A percentile compares a stretch with the other conserved stretches of the same genome.
phyloP scores from a whole-genome alignment of 2,113 vertebrate genomes.

The Greenwoodochromis staneri region DNA sequence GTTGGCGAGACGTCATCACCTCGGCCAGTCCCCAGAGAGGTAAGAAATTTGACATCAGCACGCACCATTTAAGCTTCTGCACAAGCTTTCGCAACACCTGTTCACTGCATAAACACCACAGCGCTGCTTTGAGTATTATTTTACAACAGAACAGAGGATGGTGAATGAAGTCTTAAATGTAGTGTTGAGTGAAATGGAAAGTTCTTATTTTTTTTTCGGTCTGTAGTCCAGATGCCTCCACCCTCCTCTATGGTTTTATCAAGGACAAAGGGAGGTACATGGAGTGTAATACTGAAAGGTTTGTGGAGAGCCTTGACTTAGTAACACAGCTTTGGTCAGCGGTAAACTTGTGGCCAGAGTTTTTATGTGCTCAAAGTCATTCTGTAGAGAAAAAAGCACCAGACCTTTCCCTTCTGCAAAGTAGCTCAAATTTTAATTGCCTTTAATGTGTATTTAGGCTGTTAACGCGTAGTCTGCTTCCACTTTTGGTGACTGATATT shows the following conservation, averaged over 20 bases:
- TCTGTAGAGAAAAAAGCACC: not conserved
- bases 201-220: not conserved
- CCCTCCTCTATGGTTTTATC: not conserved
- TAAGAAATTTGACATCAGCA: slow-evolving; percentile 24
- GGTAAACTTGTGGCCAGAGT: slow-evolving; percentile 17
- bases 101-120: not conserved
- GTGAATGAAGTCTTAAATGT: not conserved
- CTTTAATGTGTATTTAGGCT: not conserved
- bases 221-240: not conserved
- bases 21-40: slow-evolving; percentile 23
- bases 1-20: slow-evolving; percentile 18
- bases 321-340: slow-evolving; percentile 14
- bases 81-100: slow-evolving; percentile 25
- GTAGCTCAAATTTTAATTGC: not conserved
- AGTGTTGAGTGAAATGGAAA: slow-evolving; percentile 16
- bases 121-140: not conserved
- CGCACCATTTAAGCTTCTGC: not conserved
- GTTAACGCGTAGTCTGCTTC: not conserved
- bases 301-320: slow-evolving; percentile 8
- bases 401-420: not conserved
- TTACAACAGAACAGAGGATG: not conserved
- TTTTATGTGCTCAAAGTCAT: slow-evolving; percentile 25
- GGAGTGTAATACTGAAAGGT: not conserved
- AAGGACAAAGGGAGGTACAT: slow-evolving; percentile 6
- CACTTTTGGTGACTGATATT: not conserved